A percentile compares a stretch with the other conserved stretches of the same genome.
phyloP scores from a whole-genome alignment of 23 tunicate species.

The Trididemnum nubilum region DNA sequence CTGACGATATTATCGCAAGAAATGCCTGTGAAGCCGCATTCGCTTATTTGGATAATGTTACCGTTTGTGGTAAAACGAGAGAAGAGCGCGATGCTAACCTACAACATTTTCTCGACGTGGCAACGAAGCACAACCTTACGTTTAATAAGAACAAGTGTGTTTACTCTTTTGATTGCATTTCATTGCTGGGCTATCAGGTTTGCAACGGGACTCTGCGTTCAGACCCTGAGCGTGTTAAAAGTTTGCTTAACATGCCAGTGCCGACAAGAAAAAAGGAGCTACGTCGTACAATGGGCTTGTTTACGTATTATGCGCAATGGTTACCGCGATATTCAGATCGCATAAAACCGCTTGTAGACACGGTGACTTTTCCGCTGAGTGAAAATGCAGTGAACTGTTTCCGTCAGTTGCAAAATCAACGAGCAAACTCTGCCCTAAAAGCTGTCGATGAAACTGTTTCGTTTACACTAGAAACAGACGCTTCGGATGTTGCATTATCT shows the following conservation, averaged over 20 bases:
- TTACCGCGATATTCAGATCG: constrained; percentile 4
- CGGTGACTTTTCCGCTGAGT: background rate
- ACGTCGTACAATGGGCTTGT: constrained; percentile 10
- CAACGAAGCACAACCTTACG: background rate
- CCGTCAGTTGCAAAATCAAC: background rate
- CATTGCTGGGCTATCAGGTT: background rate
- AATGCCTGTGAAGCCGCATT: background rate
- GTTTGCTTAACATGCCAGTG: constrained; percentile 10
- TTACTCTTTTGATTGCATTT: background rate
- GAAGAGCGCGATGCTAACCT: constrained; percentile 2
- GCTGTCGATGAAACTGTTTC: background rate
- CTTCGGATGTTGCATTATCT: background rate
- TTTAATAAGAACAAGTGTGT: constrained; percentile 6
- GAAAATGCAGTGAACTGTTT: constrained; percentile 4
- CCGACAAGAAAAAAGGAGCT: background rate
- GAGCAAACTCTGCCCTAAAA: background rate
- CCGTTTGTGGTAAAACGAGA: constrained; percentile 10
- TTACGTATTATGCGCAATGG: constrained; percentile 24
- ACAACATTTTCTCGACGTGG: background rate
- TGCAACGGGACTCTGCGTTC: background rate
- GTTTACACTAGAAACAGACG: background rate
- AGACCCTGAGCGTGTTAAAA: constrained; percentile 22
- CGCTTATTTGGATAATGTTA: constrained; percentile 11
- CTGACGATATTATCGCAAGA: background rate
- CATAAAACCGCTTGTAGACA: background rate